Evolutionary conservation across 2,888 invertebrate species (phyloP), one percentile per base, ranked within the genome.

Genomic region (Caenorhabditis sp.): DNA sequence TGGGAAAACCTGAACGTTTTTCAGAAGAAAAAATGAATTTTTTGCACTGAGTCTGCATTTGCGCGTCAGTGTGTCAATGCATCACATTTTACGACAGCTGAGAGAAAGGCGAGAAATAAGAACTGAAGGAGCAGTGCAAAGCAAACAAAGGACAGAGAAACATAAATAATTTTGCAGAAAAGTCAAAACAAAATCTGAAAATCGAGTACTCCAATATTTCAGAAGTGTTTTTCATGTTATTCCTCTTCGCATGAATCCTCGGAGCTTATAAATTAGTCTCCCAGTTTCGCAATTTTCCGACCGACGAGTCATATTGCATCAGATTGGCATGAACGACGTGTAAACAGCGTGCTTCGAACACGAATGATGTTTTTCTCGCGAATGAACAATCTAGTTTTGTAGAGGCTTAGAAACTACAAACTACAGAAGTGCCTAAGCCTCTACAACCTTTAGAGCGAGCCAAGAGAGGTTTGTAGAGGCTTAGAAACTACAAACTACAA

Each of bases 271-370:
- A 44, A 38, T 54, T 49, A n/a, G 26, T 10, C 6, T 38, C 12
- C 12, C 5, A 28, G 68, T 75, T 75, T 75, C 75, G 75, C 66
- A 75, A 75, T 59, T 19, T 44, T 14, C 8, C 8, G 6, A 10
- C 4, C 10, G 6, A 2, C 7, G n/a, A 61, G 51, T 76, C 68
- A 76, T 76, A 66, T 76, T 76, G 68, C 76, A 41, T 76, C 76
- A 76, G 68, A 76, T 76, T 76, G 68, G 58, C 56, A 58, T 24
- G 22, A 44, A 58, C 47, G 10, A 8, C 47, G 63, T 63, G 26
- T 47, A 63, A 44, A 63, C 56, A 70, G 44, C 12, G 38, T 38
- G 6, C 38, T 38, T 5, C 2, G 38, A 35, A 35, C 5, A 35
- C 31, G 31, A 35, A 8, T 35, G 31, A 35, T 35, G 31, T 35